phyloP scores from a whole-genome alignment of 2,113 vertebrate species.

The human region DNA sequence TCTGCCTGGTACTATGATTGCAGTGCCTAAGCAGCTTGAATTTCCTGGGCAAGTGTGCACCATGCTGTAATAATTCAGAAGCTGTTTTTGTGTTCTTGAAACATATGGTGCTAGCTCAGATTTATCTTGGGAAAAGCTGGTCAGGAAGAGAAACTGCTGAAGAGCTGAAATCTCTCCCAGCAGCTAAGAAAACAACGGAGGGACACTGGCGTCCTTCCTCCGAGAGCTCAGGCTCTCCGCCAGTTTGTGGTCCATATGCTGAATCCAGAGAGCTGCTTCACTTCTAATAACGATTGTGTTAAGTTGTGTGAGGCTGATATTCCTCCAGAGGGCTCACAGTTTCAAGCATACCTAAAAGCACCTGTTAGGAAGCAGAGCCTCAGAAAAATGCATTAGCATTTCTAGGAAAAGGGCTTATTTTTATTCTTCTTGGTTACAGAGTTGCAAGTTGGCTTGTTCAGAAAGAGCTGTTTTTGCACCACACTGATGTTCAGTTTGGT shows the following conservation, averaged over 20 bases:
- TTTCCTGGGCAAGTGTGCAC: constrained; percentile 43
- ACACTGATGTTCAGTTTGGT: background rate
- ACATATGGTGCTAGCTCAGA: constrained; percentile 72
- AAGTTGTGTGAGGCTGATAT: background rate
- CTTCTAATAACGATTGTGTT: background rate
- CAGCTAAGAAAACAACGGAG: background rate
- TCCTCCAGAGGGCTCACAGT: background rate
- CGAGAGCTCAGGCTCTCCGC: constrained; percentile 31
- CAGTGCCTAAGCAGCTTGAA: constrained; percentile 2
- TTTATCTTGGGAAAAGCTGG: constrained; percentile 72
- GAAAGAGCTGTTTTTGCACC: background rate
- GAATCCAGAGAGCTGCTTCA: constrained; percentile 27
- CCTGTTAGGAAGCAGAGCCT: background rate
- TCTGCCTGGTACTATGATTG: background rate
- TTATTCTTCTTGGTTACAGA: constrained; percentile 19
- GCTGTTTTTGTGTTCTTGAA: constrained; percentile 65
- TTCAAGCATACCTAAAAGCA: background rate
- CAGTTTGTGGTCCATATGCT: constrained; percentile 51
- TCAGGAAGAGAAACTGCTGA: constrained; percentile 70
- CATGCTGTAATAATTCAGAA: constrained; percentile 66
- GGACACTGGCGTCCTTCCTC: constrained; percentile 9
- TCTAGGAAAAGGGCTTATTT: constrained; percentile 10
- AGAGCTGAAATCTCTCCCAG: constrained; percentile 62
- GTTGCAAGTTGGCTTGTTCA: background rate
- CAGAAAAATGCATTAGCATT: constrained; percentile 19